Conservation (phyloP, 2,797 vertebrate species). For the Sarcophilus harrisii region DNA sequence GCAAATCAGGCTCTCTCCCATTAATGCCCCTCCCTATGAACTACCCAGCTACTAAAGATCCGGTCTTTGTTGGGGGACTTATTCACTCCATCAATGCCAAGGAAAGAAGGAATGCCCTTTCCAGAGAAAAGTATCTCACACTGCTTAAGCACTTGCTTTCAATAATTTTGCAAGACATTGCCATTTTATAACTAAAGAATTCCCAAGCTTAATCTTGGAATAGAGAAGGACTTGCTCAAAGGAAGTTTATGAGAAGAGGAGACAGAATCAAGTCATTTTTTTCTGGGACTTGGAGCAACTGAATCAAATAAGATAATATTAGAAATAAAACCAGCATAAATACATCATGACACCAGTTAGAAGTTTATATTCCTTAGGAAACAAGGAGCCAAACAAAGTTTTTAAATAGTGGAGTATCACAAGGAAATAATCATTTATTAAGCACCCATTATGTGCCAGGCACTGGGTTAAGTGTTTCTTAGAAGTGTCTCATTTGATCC, state of each 20-base stretch:
- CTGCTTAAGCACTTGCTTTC: not conserved
- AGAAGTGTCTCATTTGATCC: not conserved
- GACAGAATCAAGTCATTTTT: not conserved
- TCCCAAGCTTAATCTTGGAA: not conserved
- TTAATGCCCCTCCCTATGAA: too few species aligned
- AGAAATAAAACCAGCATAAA: not conserved
- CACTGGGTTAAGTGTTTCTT: not conserved
- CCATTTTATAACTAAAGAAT: not conserved
- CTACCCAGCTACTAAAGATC: too few species aligned
- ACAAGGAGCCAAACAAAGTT: not conserved
- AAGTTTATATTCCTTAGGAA: not conserved
- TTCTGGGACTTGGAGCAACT: not conserved
- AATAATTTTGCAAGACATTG: not conserved
- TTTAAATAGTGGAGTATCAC: not conserved
- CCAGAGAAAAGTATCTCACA: not conserved
- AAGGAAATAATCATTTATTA: not conserved
- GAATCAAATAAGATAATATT: not conserved
- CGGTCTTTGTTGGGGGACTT: too few species aligned
- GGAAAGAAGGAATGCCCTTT: not conserved
- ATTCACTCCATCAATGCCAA: not conserved
- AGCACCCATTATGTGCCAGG: not conserved
- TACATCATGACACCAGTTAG: not conserved
- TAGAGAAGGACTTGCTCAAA: not conserved
- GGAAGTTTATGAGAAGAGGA: not conserved
- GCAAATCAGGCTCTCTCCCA: too few species aligned